Evolutionary conservation across 2,113 vertebrate species (phyloP).

Genomic region (Pedetes capensis): DNA sequence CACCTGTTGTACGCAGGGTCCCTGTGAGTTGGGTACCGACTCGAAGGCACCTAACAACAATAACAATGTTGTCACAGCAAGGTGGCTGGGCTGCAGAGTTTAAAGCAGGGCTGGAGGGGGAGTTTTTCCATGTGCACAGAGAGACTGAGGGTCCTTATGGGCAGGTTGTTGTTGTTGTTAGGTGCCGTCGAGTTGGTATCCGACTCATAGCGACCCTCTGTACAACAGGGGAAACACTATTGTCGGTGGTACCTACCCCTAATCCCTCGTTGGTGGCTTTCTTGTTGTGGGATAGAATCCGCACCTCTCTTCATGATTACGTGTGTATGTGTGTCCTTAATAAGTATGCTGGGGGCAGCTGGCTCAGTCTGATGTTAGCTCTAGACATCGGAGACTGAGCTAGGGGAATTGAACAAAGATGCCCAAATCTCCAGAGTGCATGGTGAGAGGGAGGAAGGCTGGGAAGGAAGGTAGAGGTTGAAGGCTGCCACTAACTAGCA

Average conservation of each 20-base stretch:
- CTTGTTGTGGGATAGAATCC: conserved; percentile 43
- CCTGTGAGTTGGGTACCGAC: too few relatives aligned
- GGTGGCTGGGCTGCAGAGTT: not conserved
- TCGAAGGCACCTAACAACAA: too few relatives aligned
- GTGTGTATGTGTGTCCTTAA: conserved; percentile 31
- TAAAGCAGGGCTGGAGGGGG: not conserved
- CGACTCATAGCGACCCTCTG: too few relatives aligned
- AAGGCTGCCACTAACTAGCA: not conserved
- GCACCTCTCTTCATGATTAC: conserved; percentile 57
- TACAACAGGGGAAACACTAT: too few relatives aligned
- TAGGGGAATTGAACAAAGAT: not conserved
- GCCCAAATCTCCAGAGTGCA: not conserved
- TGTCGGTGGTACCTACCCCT: not conserved
- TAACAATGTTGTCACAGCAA: too few relatives aligned
- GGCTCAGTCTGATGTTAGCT: conserved; percentile 29
- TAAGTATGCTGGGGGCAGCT: conserved; percentile 62
- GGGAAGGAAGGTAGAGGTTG: not conserved
- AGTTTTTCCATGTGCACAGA: not conserved
- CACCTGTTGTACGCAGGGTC: too few relatives aligned
- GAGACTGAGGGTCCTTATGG: not conserved
- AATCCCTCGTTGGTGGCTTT: conserved; percentile 45
- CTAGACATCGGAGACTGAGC: conserved; percentile 45
- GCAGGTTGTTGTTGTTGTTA: too few relatives aligned
- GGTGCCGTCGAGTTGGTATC: too few relatives aligned
- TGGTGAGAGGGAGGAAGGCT: not conserved